Base-by-base conservation (phyloP, 2,113 vertebrate genomes). In the Lichenostomus cassidix region DNA sequence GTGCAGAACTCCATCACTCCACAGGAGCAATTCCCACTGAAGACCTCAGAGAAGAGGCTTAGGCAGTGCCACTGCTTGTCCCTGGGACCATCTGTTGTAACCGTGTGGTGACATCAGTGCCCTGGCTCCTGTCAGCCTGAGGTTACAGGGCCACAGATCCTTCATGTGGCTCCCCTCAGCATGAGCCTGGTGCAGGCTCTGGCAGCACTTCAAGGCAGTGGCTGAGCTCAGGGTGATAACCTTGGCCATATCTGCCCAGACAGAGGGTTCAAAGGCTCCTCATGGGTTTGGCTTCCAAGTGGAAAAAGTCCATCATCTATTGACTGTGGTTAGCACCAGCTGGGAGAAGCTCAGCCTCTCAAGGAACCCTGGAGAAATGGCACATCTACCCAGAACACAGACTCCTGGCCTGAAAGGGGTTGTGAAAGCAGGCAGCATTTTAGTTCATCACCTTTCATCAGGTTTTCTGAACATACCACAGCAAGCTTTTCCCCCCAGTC, bases 201-300 rank as follows among this genome's bases (percentile, higher is more conserved):
- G 92, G 86, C 86, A 87, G 69, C 1, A 0, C n/a, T 79, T 93
- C 93, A 83, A 82, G 60, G 71, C 7, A 49, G 41, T 1, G 1
- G 11, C 37, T 0, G 0, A 70, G 70, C 42, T 80, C 55, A 85
- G 91, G 31, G 27, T 7, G 80, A 87, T 76, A 96, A 92, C 92
- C 95, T 90, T 77, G 90, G 41, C 80, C 62, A 1, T 52, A 83
- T 71, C 93, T 78, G 56, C 56, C 0, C 9, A 89, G 69, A 29
- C 56, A 95, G 81, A 88, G 39, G 60, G 79, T 68, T 83, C 76
- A 93, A 90, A 96, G 83, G 69, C 86, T 92, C 28, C 55, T 88
- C 53, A 23, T 2, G 1, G 37, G 10, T 29, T 58, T 79, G 77
- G 62, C 37, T 87, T 82, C 29, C 41, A 82, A 79, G 46, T 4